phyloP scores from a whole-genome alignment of 2,888 invertebrate species.

The Argyresthia goedartella region DNA sequence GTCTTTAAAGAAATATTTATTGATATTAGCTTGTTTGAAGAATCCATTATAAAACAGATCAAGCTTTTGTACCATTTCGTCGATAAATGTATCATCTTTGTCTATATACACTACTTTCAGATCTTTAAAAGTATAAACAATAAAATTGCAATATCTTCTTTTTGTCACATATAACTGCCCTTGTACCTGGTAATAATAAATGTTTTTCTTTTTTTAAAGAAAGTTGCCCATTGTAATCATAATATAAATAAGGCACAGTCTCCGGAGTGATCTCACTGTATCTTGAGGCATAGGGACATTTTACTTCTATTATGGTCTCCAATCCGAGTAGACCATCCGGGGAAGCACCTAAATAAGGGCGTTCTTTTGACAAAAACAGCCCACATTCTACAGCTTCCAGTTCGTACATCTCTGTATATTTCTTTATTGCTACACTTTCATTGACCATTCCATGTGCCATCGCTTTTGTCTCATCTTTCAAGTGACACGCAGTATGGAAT shows the following conservation, averaged over 20 bases:
- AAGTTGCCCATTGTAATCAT: conserved; percentile 2
- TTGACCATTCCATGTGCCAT: too few species aligned
- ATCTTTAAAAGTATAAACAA: too few species aligned
- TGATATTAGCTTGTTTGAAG: background rate
- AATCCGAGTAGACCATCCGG: too few species aligned
- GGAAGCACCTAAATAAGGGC: too few species aligned
- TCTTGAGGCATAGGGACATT: too few species aligned
- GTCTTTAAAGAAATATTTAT: background rate
- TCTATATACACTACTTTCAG: conserved; percentile 2
- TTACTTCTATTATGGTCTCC: too few species aligned
- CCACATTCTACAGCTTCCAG: too few species aligned
- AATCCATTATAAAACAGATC: background rate
- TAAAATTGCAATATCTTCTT: too few species aligned
- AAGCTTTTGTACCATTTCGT: conserved; percentile 2
- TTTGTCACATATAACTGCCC: conserved; percentile 2
- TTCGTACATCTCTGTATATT: too few species aligned
- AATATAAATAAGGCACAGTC: conserved; percentile 3
- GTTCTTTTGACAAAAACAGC: too few species aligned
- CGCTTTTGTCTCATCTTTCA: background rate
- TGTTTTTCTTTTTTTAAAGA: conserved; percentile 1
- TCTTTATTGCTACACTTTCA: too few species aligned
- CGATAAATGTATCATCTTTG: conserved; percentile 3
- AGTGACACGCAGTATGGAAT: conserved; percentile 2
- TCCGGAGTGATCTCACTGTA: too few species aligned
- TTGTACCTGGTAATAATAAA: conserved; percentile 7